Percentiles rank a stretch among this genome's conserved stretches.
These are phyloP conservation scores for Pipistrellus kuhlii DNA, from an alignment of 2,797 vertebrate genomes.

Conservation along the genomic window DNA sequence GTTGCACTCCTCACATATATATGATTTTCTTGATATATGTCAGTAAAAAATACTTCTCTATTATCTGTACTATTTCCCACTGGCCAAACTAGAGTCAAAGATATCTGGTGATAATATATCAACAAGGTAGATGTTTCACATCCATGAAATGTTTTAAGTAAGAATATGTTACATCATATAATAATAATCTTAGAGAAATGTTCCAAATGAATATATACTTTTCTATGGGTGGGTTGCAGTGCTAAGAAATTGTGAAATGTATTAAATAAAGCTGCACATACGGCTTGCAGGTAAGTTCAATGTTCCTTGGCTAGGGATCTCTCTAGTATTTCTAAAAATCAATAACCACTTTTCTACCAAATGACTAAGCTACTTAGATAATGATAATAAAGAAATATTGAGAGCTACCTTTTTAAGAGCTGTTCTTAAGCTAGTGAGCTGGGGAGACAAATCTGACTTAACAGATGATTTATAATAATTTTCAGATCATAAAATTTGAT, in stretches of 20 bases:
- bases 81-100: not conserved
- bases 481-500: conserved; percentile 56
- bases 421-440: conserved; percentile 27
- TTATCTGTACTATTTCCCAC: not conserved
- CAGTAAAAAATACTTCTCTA: not conserved
- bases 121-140: not conserved
- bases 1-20: not conserved
- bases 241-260: not conserved
- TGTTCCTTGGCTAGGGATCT: not conserved
- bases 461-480: conserved; percentile 62
- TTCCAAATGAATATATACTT: not conserved
- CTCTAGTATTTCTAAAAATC: not conserved
- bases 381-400: conserved; percentile 35
- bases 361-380: not conserved
- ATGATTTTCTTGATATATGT: not conserved
- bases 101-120: not conserved
- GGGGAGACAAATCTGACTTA: conserved; percentile 47
- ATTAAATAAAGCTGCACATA: not conserved
- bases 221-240: not conserved
- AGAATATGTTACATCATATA: not conserved
- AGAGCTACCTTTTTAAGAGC: not conserved
- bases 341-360: conserved; percentile 7
- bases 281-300: not conserved
- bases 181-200: not conserved
- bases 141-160: not conserved